Evolutionary conservation across 2,797 vertebrate species (phyloP).

Genomic region (Siniperca undulata): DNA sequence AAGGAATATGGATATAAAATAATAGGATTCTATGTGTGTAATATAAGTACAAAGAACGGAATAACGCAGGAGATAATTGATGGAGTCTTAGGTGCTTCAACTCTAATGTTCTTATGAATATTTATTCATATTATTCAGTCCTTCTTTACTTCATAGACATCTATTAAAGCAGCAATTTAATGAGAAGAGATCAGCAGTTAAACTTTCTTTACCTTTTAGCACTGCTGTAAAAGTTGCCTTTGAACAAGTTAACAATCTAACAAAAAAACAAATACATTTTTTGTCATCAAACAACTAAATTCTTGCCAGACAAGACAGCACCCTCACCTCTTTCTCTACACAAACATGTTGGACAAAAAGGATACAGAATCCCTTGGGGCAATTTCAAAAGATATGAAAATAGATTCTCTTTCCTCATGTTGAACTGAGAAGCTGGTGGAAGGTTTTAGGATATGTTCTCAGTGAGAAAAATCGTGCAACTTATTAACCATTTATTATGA

Average conservation of each 20-base stretch:
- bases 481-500: not conserved
- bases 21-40: not conserved
- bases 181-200: slow-evolving; percentile 10
- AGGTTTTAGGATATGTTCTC: not conserved
- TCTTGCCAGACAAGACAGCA: not conserved
- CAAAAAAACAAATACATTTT: not conserved
- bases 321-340: slow-evolving; percentile 13
- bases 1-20: slow-evolving; percentile 3
- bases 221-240: not conserved
- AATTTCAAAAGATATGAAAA: slow-evolving; percentile 17
- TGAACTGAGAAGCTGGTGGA: not conserved
- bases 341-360: slow-evolving; percentile 21
- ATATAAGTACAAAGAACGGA: not conserved
- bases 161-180: slow-evolving; percentile 33
- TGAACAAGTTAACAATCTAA: slow-evolving; percentile 21
- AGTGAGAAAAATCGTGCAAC: not conserved
- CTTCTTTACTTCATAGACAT: slow-evolving; percentile 17
- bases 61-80: slow-evolving; percentile 13
- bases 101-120: slow-evolving; percentile 13
- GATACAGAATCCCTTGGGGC: not conserved
- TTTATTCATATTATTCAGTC: slow-evolving; percentile 2
- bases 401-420: not conserved
- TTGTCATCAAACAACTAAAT: slow-evolving; percentile 16
- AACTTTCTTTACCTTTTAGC: slow-evolving; percentile 37
- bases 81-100: not conserved